Conservation (phyloP, 2,113 vertebrate genomes). For the Suricata suricatta region DNA sequence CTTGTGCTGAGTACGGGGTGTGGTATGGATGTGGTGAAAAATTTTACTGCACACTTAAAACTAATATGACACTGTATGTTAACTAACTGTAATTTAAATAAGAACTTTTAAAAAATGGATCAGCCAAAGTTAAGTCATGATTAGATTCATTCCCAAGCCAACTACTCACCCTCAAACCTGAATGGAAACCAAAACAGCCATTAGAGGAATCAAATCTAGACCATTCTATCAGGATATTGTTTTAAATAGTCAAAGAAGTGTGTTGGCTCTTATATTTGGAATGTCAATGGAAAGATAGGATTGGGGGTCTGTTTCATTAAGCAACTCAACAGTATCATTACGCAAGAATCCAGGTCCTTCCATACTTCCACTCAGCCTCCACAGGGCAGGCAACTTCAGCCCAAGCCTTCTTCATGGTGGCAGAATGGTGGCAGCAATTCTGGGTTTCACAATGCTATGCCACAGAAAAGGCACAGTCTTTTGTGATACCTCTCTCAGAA, state of each 20-base stretch:
- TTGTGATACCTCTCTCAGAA: background rate
- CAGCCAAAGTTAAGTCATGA: background rate
- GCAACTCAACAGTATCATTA: background rate
- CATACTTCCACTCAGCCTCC: background rate
- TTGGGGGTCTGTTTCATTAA: background rate
- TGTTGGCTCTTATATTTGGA: background rate
- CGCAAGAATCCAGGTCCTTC: background rate
- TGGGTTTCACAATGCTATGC: too few relatives aligned
- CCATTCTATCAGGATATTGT: background rate
- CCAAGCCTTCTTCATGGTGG: background rate
- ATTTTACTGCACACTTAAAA: background rate
- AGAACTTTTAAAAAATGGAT: background rate
- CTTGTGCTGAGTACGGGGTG: background rate
- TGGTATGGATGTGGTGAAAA: background rate
- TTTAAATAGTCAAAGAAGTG: background rate
- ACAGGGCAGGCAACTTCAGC: background rate
- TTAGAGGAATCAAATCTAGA: background rate
- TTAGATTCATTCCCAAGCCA: background rate
- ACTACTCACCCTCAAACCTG: background rate
- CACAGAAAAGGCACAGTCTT: background rate
- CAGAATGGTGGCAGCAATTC: background rate
- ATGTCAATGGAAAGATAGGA: background rate
- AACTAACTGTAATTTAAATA: background rate
- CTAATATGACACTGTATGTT: background rate
- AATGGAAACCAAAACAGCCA: background rate